These are phyloP conservation scores for Henricia sp. DNA, from an alignment of 53 echinoderm and acorn worm species.

Conservation along the genomic window DNA sequence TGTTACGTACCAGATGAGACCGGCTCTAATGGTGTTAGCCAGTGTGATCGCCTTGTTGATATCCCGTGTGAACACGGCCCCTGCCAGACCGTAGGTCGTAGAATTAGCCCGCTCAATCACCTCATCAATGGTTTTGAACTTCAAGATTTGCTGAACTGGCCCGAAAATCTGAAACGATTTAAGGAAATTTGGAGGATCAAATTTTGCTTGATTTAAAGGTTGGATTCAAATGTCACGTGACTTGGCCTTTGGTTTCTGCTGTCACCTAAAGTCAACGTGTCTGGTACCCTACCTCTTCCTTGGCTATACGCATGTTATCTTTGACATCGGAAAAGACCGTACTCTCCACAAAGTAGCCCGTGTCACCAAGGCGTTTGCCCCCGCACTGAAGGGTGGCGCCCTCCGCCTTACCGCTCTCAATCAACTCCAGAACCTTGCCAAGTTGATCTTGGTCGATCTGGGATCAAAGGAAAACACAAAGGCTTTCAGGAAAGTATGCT, in stretches of 20 bases:
- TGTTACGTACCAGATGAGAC: constrained; percentile 42
- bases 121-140: constrained; percentile 65
- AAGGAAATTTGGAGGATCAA: not conserved
- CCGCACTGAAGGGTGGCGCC: constrained; percentile 62
- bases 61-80: constrained; percentile 54
- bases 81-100: constrained; percentile 64
- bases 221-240: not conserved
- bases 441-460: constrained; percentile 68
- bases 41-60: constrained; percentile 58
- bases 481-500: not conserved
- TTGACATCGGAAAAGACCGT: constrained; percentile 68
- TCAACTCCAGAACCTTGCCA: constrained; percentile 60
- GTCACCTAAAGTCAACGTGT: too few species aligned
- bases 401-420: constrained; percentile 66
- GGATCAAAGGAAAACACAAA: not conserved
- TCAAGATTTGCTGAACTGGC: constrained; percentile 67
- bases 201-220: not conserved
- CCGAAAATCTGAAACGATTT: constrained; percentile 58
- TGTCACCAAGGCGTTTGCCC: constrained; percentile 30
- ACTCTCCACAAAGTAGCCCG: constrained; percentile 63
- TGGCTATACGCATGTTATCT: constrained; percentile 68
- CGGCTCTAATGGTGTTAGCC: constrained; percentile 54
- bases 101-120: constrained; percentile 62
- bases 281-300: constrained; percentile 54
- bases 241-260: too few species aligned